phyloP scores from a whole-genome alignment of 2,797 vertebrate genomes.

The Syngnathus acus region DNA sequence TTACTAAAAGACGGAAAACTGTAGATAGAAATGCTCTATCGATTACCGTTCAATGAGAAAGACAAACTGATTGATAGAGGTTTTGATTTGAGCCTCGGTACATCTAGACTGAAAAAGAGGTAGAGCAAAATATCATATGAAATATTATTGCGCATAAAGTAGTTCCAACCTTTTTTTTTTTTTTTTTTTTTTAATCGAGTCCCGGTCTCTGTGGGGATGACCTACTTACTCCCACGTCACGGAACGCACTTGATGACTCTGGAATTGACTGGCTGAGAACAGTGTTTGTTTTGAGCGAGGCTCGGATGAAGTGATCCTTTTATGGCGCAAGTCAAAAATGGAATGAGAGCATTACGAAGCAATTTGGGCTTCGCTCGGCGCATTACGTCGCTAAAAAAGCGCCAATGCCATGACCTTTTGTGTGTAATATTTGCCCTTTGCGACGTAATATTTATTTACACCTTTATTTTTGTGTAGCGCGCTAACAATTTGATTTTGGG shows the following conservation, averaged over 20 bases:
- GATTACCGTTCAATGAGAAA: too few relatives aligned
- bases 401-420: constrained; percentile 52
- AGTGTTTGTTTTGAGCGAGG: constrained; percentile 55
- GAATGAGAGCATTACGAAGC: constrained; percentile 46
- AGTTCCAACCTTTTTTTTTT: neutral
- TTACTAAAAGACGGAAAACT: neutral
- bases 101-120: too few relatives aligned
- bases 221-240: constrained; percentile 12
- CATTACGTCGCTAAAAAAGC: constrained; percentile 31
- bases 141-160: constrained; percentile 7
- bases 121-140: constrained; percentile 2
- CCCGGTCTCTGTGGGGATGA: neutral
- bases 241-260: constrained; percentile 39
- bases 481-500: constrained; percentile 12
- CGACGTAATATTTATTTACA: constrained; percentile 35
- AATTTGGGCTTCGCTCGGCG: constrained; percentile 32
- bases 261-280: constrained; percentile 52
- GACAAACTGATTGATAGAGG: too few relatives aligned
- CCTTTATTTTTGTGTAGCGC: neutral
- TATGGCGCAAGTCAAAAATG: constrained; percentile 65
- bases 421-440: constrained; percentile 51
- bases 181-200: neutral
- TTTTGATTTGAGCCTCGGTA: too few relatives aligned
- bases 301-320: constrained; percentile 66
- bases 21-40: too few relatives aligned